A percentile compares a stretch with the other conserved stretches of the same genome.
Evolutionary conservation across 92 coral and sea anemone genomes (phyloP).

Genomic region (Epizoanthus stellaris): DNA sequence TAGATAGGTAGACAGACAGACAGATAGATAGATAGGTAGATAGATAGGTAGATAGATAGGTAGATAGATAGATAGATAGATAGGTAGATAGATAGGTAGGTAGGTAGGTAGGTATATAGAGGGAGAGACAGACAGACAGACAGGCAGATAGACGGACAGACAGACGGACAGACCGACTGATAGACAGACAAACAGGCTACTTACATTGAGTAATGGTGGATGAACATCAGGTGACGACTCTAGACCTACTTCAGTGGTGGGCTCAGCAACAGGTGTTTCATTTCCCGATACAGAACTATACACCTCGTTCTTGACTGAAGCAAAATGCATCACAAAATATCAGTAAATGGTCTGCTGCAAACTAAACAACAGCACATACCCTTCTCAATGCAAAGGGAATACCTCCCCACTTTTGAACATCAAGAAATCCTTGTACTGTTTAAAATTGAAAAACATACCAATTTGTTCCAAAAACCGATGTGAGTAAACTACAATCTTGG

Average conservation of each 20-base stretch:
- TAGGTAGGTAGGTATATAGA: not conserved
- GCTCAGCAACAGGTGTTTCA: not conserved
- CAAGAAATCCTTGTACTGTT: too few species aligned
- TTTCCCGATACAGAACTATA: not conserved
- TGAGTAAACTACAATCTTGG: too few species aligned
- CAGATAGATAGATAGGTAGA: too few species aligned
- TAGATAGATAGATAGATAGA: not conserved
- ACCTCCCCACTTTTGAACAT: too few species aligned
- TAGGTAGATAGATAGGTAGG: not conserved
- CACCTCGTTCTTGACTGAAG: conserved; percentile 3
- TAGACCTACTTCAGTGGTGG: not conserved
- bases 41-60: too few species aligned
- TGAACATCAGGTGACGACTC: not conserved
- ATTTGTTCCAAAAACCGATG: too few species aligned
- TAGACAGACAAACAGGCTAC: not conserved
- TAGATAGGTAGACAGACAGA: too few species aligned
- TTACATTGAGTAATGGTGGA: conserved; percentile 4
- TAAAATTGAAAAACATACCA: too few species aligned
- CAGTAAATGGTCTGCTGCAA: not conserved
- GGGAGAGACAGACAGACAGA: not conserved
- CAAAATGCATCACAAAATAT: not conserved
- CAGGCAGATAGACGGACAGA: not conserved
- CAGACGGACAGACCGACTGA: not conserved
- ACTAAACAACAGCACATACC: not conserved
- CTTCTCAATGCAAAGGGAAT: too few species aligned